Evolutionary conservation across 2,797 vertebrate genomes (phyloP), one percentile per base, ranked within the genome.

Genomic region (Sebastes trivittatus): DNA sequence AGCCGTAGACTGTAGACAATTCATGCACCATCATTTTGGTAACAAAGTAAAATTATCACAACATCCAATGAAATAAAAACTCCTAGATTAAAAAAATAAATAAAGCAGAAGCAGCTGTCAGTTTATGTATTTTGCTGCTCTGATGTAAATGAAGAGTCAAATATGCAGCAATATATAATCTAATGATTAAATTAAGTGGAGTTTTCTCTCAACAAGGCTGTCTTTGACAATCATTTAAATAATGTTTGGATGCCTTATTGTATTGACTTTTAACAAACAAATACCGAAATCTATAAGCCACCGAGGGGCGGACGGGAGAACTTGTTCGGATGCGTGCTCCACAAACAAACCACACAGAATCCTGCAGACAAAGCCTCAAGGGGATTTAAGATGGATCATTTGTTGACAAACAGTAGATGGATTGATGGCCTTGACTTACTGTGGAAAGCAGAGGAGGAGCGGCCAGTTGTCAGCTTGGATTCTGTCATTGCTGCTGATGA

Each of bases 381-480:
- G 34, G 34, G 34, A 36, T 36, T 36, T 36, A 36, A 36, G 34
- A 36, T 36, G 34, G 34, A 36, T 36, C 34, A 36, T 36, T 36
- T 36, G 34, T 36, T 36, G 34, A 36, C 34, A 36, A 36, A 36
- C 34, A 36, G 34, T 11, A 36, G 34, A 36, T 36, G 34, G 11
- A 36, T 36, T 36, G 34, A 36, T 36, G 34, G 34, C 11, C 4
- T 0, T 11, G 34, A 36, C 11, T 36, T 36, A 5, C 34, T 36
- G 34, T 36, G 34, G 34, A 36, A 36, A 36, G 34, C 34, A 11
- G 34, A 36, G 34, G 34, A 36, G 34, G 34, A 36, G 0, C 11
- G 11, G 34, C 34, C 34, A 36, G 34, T 36, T 36, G 0, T 36
- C 34, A 36, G 34, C 0, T 36, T 36, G 34, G 34, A 36, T 36